A percentile compares a stretch with the other conserved stretches of the same genome.
These are phyloP conservation scores for Xanthorhoe spadicearia DNA, from an alignment of 2,888 invertebrate species.

Conservation along the genomic window DNA sequence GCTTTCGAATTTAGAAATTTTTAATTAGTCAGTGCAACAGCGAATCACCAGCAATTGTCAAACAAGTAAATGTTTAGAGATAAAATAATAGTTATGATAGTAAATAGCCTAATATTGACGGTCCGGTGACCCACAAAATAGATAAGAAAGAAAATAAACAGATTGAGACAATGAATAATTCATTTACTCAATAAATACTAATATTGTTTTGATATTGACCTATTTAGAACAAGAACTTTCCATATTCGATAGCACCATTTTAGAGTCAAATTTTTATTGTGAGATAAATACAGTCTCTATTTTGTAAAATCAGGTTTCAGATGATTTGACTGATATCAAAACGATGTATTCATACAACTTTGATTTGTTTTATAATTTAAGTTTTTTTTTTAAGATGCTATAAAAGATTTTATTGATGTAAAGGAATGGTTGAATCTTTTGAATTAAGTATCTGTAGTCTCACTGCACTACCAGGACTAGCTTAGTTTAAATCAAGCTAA, in stretches of 20 bases:
- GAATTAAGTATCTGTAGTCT: neutral
- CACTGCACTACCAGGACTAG: neutral
- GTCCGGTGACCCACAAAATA: constrained; percentile 72
- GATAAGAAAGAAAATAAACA: constrained; percentile 81
- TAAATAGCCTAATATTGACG: constrained; percentile 63
- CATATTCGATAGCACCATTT: constrained; percentile 49
- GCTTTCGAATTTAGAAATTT: too few species aligned
- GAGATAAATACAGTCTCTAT: neutral
- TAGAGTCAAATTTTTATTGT: constrained; percentile 30
- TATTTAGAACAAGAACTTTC: constrained; percentile 58
- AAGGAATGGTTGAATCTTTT: neutral
- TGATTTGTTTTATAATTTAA: neutral
- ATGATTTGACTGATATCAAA: neutral
- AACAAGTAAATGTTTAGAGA: constrained; percentile 35
- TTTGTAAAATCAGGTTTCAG: neutral
- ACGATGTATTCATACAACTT: neutral
- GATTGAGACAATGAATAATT: constrained; percentile 71
- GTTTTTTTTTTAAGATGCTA: too few species aligned
- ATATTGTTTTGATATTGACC: constrained; percentile 78
- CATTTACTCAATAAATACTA: constrained; percentile 68
- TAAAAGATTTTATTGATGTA: too few species aligned
- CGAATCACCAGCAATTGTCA: too few species aligned
- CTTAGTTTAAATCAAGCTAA: neutral
- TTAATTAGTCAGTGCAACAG: too few species aligned
- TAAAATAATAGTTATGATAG: constrained; percentile 60